These are phyloP conservation scores for Guaruba guarouba DNA, from an alignment of 2,113 vertebrate genomes.

Conservation along the genomic window DNA sequence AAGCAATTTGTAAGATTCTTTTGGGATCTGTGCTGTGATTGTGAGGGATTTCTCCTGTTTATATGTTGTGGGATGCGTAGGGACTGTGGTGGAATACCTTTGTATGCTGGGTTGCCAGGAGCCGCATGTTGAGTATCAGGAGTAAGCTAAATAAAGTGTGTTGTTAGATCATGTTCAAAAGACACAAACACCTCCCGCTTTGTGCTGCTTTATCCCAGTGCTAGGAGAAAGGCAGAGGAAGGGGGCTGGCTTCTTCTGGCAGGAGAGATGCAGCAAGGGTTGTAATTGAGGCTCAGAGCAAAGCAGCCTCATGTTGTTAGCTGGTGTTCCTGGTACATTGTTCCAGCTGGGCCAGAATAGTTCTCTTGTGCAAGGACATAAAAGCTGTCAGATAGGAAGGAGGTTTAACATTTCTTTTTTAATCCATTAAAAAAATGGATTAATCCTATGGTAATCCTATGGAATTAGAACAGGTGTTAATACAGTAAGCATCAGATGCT, in stretches of 20 bases:
- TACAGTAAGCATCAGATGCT: background rate
- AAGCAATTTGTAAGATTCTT: background rate
- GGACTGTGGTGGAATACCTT: background rate
- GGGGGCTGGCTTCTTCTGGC: background rate
- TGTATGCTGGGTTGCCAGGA: background rate
- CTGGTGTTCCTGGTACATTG: background rate
- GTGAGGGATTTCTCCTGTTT: background rate
- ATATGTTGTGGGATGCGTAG: background rate
- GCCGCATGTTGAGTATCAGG: background rate
- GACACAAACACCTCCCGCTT: background rate
- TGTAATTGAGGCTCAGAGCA: background rate
- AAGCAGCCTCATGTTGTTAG: background rate
- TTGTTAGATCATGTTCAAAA: background rate
- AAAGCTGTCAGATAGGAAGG: background rate
- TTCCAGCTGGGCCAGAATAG: background rate
- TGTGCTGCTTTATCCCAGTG: background rate
- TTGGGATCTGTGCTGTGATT: background rate
- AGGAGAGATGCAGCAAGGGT: background rate
- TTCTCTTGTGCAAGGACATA: background rate
- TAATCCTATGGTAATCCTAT: background rate
- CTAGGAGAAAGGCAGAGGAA: background rate
- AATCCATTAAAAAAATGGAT: background rate
- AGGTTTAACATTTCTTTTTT: background rate
- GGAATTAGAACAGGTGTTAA: background rate
- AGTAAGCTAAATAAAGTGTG: background rate